Evolutionary conservation across 2,888 invertebrate genomes (phyloP).

Genomic region (Thereva nobilitata): DNA sequence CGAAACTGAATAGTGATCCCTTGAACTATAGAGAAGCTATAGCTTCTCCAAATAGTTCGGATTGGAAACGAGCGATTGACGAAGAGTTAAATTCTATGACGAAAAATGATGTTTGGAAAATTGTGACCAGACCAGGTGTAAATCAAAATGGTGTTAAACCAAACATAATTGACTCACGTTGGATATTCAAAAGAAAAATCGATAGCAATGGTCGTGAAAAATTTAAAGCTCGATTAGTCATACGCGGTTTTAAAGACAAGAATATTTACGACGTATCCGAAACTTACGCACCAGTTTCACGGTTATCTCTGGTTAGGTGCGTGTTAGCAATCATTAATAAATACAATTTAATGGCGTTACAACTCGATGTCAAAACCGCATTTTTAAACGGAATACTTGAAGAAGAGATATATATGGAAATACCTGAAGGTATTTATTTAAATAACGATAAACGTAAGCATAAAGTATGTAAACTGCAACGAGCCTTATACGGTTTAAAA

Average conservation of each 20-base stretch:
- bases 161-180: constrained; percentile 11
- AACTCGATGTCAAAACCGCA: constrained; percentile 12
- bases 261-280: too few relatives aligned
- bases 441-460: neutral
- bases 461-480: neutral
- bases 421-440: neutral
- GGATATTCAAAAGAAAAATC: neutral
- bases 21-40: neutral
- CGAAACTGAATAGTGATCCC: neutral
- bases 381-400: constrained; percentile 1
- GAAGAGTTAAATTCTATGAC: constrained; percentile 1
- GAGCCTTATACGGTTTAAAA: neutral
- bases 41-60: neutral
- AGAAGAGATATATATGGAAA: constrained; percentile 9
- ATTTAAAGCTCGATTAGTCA: neutral
- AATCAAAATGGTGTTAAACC: neutral
- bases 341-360: too few relatives aligned
- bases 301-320: too few relatives aligned
- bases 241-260: constrained; percentile 3
- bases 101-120: constrained; percentile 3
- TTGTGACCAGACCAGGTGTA: neutral
- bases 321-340: too few relatives aligned
- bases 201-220: neutral
- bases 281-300: too few relatives aligned
- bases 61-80: neutral